phyloP scores from a whole-genome alignment of 2,113 vertebrate species.

The Pteruthius melanotis region DNA sequence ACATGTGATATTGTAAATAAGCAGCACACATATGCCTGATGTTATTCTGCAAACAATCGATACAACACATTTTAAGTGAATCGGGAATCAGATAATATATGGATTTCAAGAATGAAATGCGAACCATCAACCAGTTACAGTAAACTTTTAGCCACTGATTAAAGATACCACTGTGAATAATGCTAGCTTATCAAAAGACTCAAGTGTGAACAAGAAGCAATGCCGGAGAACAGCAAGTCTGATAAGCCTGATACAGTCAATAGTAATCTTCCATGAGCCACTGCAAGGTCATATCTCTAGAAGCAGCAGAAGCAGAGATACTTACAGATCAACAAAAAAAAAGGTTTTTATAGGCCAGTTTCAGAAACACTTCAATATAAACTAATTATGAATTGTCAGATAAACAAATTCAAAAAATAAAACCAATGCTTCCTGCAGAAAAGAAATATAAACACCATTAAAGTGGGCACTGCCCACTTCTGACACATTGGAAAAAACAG shows the following conservation, averaged over 20 bases:
- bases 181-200: background rate
- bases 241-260: background rate
- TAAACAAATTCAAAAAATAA: background rate
- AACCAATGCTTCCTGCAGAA: background rate
- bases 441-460: background rate
- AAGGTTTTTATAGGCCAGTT: background rate
- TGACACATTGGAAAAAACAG: background rate
- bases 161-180: background rate
- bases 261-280: background rate
- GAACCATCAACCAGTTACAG: background rate
- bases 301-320: background rate
- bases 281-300: background rate
- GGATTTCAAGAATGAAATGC: background rate
- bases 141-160: background rate
- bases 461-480: background rate
- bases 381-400: background rate
- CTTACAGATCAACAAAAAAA: too few relatives aligned
- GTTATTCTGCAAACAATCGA: background rate
- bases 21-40: background rate
- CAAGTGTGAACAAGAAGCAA: background rate
- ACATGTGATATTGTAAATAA: background rate
- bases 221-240: background rate
- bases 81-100: background rate
- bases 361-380: background rate
- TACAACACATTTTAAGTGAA: background rate